phyloP scores from a whole-genome alignment of 2,888 invertebrate species.

The Glaucopsyche alexis region DNA sequence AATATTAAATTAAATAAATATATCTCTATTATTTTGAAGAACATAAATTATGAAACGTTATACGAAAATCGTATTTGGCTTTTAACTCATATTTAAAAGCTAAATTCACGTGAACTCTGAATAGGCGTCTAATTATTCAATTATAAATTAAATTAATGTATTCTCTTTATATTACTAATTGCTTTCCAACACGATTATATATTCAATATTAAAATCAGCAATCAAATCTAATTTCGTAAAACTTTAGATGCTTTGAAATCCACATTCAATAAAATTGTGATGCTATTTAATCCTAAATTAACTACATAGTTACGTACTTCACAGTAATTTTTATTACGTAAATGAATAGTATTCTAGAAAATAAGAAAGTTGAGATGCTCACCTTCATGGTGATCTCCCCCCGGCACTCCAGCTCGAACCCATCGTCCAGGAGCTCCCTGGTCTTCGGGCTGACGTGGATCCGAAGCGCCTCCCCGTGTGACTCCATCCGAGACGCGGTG shows the following conservation, averaged over 20 bases:
- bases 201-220: background rate
- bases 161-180: background rate
- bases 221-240: background rate
- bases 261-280: background rate
- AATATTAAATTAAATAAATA: too few species aligned
- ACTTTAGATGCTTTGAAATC: background rate
- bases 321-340: too few species aligned
- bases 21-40: too few species aligned
- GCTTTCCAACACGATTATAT: slow-evolving; percentile 1
- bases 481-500: slow-evolving; percentile 94
- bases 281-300: background rate
- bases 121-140: background rate
- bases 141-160: background rate
- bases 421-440: slow-evolving; percentile 90
- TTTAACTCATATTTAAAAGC: too few species aligned
- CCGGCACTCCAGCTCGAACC: slow-evolving; percentile 90
- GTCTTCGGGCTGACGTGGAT: slow-evolving; percentile 96
- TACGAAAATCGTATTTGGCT: background rate
- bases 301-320: background rate
- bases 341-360: too few species aligned
- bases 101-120: background rate
- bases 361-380: slow-evolving; percentile 35
- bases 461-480: slow-evolving; percentile 92
- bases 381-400: slow-evolving; percentile 97
- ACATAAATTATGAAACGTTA: background rate